These are phyloP conservation scores for Bombus affinis DNA, from an alignment of 1,140 invertebrate genomes.

Conservation along the genomic window DNA sequence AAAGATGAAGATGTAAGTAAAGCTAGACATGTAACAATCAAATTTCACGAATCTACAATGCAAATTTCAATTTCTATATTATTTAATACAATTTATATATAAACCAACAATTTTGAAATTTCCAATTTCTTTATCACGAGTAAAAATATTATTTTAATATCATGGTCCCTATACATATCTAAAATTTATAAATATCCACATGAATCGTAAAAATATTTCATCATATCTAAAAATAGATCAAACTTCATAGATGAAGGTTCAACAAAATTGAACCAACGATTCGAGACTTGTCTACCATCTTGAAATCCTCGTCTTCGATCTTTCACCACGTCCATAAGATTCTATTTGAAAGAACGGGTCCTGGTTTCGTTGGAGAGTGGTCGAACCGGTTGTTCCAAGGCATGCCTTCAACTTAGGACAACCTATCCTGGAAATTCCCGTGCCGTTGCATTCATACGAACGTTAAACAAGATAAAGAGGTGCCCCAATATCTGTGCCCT, in stretches of 20 bases:
- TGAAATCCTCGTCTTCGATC: background rate
- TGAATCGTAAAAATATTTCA: background rate
- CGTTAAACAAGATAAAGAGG: conserved; percentile 5
- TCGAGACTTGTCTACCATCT: conserved; percentile 19
- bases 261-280: too few species aligned
- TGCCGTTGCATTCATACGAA: background rate
- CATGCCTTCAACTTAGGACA: conserved; percentile 35
- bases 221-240: background rate
- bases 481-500: conserved; percentile 4
- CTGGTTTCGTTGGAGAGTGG: conserved; percentile 14
- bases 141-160: too few species aligned
- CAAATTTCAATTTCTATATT: too few species aligned
- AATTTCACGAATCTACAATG: too few species aligned
- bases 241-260: too few species aligned
- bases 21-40: too few species aligned
- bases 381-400: conserved; percentile 47
- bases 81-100: too few species aligned
- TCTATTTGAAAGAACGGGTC: background rate
- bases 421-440: conserved; percentile 44
- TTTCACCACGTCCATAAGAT: too few species aligned
- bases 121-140: too few species aligned
- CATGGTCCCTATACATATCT: too few species aligned
- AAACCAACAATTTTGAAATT: too few species aligned
- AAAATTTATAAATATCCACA: background rate
- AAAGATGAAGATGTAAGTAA: too few species aligned